Conservation (phyloP, 30 jellyfish, hydroid and myxozoan genomes). For the Aurelia coerulea region DNA sequence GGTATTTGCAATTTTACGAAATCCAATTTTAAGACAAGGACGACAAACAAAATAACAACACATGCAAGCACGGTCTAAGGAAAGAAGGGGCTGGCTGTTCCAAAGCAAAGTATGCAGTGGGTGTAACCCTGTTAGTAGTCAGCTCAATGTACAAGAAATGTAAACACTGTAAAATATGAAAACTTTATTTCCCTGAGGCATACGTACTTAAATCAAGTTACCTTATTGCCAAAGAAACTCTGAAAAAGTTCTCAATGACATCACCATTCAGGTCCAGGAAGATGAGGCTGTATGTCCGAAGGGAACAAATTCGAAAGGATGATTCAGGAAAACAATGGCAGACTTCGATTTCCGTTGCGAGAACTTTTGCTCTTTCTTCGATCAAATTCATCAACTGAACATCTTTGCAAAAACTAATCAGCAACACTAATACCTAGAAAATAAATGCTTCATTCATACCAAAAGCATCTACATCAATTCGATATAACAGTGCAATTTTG, state of each 20-base stretch:
- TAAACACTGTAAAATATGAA: not conserved
- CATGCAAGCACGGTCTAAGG: too few species aligned
- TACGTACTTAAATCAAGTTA: not conserved
- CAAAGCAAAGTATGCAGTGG: too few species aligned
- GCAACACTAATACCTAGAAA: slow-evolving; percentile 27
- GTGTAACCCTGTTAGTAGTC: too few species aligned
- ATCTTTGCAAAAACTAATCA: slow-evolving; percentile 56
- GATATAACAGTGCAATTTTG: too few species aligned
- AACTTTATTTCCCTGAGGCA: not conserved
- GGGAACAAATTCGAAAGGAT: slow-evolving; percentile 49
- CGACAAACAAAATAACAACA: too few species aligned
- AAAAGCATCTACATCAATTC: not conserved
- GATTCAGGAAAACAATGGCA: slow-evolving; percentile 75
- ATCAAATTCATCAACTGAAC: slow-evolving; percentile 6
- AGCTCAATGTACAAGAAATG: too few species aligned
- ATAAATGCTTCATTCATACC: not conserved
- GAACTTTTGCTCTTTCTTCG: slow-evolving; percentile 37
- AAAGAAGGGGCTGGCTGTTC: too few species aligned
- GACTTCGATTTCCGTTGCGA: slow-evolving; percentile 30
- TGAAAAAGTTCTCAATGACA: slow-evolving; percentile 20
- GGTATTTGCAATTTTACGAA: too few species aligned
- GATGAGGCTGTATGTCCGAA: slow-evolving; percentile 40
- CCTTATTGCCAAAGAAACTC: slow-evolving; percentile 50
- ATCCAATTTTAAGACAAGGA: too few species aligned
- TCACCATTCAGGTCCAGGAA: slow-evolving; percentile 68